Percentiles rank a stretch among this genome's conserved stretches.
Conservation (phyloP, 2,888 invertebrate species). For the Apocheima hispidaria region DNA sequence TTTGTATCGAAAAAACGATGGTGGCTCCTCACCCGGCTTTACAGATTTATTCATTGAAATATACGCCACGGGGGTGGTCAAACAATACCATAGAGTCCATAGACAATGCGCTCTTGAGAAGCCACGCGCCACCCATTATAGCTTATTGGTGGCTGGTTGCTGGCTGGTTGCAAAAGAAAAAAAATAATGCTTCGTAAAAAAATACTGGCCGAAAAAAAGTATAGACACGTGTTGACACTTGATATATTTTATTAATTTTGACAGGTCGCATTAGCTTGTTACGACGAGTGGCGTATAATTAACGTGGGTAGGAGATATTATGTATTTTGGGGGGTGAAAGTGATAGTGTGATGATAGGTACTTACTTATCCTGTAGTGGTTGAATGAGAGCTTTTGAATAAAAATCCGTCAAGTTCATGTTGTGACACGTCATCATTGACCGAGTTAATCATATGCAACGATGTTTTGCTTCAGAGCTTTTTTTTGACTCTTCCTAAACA, state of each 20-base stretch:
- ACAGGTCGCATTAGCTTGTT: slow-evolving; percentile 73
- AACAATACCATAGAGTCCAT: slow-evolving; percentile 24
- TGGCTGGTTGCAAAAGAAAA: slow-evolving; percentile 58
- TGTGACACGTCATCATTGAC: too few relatives aligned
- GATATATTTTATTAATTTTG: slow-evolving; percentile 79
- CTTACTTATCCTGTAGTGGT: background rate
- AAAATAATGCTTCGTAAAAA: slow-evolving; percentile 1
- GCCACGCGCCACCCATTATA: slow-evolving; percentile 78
- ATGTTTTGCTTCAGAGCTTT: too few relatives aligned
- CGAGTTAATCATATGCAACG: too few relatives aligned
- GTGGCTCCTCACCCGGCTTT: background rate
- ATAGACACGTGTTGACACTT: slow-evolving; percentile 72
- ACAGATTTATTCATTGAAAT: background rate
- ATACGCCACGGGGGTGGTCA: slow-evolving; percentile 42
- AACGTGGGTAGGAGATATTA: slow-evolving; percentile 45
- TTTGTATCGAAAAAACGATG: background rate
- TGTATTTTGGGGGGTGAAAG: slow-evolving; percentile 19
- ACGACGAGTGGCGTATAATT: slow-evolving; percentile 54
- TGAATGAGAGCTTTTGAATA: background rate
- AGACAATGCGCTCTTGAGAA: slow-evolving; percentile 66
- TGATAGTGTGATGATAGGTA: slow-evolving; percentile 25
- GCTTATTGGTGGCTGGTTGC: too few relatives aligned
- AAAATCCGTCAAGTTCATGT: too few relatives aligned
- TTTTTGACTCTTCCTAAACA: too few relatives aligned
- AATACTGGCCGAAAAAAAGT: slow-evolving; percentile 23